These are phyloP conservation scores for Sarcophilus harrisii DNA, from an alignment of 2,797 vertebrate genomes.

Conservation along the genomic window DNA sequence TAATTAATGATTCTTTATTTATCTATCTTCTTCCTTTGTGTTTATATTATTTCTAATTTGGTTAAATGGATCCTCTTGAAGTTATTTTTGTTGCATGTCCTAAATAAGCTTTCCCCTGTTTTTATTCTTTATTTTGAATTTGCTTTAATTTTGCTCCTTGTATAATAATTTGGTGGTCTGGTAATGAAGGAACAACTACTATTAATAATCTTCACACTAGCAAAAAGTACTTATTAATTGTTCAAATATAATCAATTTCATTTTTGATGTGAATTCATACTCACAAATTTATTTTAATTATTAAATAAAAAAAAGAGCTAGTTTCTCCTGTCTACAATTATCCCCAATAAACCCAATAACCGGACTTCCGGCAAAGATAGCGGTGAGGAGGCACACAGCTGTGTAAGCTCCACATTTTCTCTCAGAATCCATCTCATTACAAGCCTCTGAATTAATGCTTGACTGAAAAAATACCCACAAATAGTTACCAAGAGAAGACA, in stretches of 20 bases:
- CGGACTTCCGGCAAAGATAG: no score
- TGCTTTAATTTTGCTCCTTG: neutral
- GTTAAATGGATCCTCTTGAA: neutral
- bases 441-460: no score
- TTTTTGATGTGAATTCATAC: neutral
- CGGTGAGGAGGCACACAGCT: no score
- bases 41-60: neutral
- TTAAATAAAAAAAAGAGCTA: neutral
- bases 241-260: neutral
- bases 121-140: neutral
- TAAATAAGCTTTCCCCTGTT: neutral
- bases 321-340: neutral
- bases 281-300: neutral
- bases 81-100: neutral
- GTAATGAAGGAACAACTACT: neutral
- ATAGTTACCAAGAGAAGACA: no score
- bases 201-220: neutral
- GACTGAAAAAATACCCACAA: no score
- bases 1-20: neutral
- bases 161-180: neutral
- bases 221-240: neutral
- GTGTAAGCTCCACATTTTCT: no score
- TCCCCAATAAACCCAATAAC: neutral
- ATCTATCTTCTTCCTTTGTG: neutral
- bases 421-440: no score